A percentile compares a stretch with the other conserved stretches of the same genome.
Conservation (phyloP, 1,140 invertebrate species). For the Nymphalis io region DNA sequence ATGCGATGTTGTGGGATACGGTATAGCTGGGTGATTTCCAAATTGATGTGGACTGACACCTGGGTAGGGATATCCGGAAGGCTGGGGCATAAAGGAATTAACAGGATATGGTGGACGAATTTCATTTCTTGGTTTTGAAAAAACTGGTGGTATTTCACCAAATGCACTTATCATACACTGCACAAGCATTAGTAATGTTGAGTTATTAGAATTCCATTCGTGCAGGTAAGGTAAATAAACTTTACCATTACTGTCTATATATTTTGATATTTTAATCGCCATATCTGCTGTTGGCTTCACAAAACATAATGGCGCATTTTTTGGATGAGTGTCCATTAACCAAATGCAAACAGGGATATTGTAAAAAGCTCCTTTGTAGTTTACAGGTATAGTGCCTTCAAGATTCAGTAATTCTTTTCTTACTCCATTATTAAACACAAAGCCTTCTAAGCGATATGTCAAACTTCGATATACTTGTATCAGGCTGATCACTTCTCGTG, state of each 20-base stretch:
- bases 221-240: slow-evolving; percentile 98
- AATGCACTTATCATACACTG: slow-evolving; percentile 96
- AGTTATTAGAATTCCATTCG: slow-evolving; percentile 93
- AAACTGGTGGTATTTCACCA: slow-evolving; percentile 97
- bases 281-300: slow-evolving; percentile 97
- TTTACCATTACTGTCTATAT: slow-evolving; percentile 97
- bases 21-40: slow-evolving; percentile 68
- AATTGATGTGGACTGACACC: slow-evolving; percentile 54
- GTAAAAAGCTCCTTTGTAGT: slow-evolving; percentile 94
- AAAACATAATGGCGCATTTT: slow-evolving; percentile 98
- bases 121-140: slow-evolving; percentile 84
- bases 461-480: slow-evolving; percentile 88
- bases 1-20: slow-evolving; percentile 64
- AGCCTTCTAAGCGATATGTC: slow-evolving; percentile 73
- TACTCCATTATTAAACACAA: slow-evolving; percentile 95
- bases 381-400: slow-evolving; percentile 95
- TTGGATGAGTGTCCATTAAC: slow-evolving; percentile 98
- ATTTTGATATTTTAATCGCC: slow-evolving; percentile 96
- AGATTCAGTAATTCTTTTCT: slow-evolving; percentile 91
- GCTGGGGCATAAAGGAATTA: slow-evolving; percentile 84
- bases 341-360: slow-evolving; percentile 99
- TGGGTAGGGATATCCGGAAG: slow-evolving; percentile 70
- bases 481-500: slow-evolving; percentile 87
- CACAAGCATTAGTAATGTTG: slow-evolving; percentile 92
- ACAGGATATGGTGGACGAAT: slow-evolving; percentile 83